phyloP scores from a whole-genome alignment of 2,797 vertebrate species.

The Rhabdophis nuchalis region DNA sequence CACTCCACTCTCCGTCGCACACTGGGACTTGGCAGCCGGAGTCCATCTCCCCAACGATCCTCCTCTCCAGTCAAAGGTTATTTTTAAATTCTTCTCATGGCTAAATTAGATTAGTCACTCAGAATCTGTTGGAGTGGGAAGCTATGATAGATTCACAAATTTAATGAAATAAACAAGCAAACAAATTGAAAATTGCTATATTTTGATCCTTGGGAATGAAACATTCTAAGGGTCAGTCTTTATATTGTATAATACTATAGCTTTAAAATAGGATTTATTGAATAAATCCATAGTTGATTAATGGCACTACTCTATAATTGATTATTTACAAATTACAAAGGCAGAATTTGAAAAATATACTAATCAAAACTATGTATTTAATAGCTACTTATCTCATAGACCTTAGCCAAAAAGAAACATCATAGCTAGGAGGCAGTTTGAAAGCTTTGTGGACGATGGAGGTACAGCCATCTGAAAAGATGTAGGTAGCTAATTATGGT shows the following conservation, averaged over 20 bases:
- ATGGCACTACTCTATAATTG: neutral
- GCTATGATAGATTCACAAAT: neutral
- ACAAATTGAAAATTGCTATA: neutral
- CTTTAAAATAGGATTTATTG: neutral
- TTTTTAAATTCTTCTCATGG: neutral
- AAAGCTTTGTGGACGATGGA: neutral
- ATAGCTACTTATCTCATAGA: neutral
- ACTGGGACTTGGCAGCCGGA: constrained; percentile 64
- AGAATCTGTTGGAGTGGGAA: neutral
- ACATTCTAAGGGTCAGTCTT: neutral
- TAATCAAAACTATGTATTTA: neutral
- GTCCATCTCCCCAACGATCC: constrained; percentile 55
- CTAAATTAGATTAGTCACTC: neutral
- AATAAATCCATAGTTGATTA: neutral
- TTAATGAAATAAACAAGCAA: neutral
- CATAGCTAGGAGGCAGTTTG: neutral
- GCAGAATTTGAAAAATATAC: neutral
- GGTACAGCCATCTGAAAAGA: neutral
- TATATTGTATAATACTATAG: neutral
- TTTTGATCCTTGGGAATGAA: too few relatives aligned
- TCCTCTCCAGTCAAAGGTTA: constrained; percentile 72
- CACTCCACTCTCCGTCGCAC: constrained; percentile 67
- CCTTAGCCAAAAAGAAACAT: neutral
- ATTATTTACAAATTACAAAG: neutral
- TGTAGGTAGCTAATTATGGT: neutral